Conservation (phyloP, 2,113 vertebrate genomes). For the Poecile atricapillus region DNA sequence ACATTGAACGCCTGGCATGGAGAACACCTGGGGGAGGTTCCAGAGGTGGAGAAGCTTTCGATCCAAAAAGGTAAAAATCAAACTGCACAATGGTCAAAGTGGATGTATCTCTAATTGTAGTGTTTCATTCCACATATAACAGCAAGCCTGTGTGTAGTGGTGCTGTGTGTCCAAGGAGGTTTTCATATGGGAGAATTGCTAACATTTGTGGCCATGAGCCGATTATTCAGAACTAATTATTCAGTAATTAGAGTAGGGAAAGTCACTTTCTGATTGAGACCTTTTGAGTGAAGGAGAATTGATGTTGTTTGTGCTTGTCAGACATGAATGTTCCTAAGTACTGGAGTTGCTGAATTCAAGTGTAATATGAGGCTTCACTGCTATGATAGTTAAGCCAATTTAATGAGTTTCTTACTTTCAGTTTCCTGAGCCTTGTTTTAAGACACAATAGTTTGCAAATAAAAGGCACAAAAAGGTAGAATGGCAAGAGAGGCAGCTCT, state of each 20-base stretch:
- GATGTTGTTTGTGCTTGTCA: neutral
- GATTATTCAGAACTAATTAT: neutral
- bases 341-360: neutral
- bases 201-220: neutral
- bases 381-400: neutral
- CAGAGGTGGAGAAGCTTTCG: slow-evolving; percentile 96
- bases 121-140: neutral
- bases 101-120: neutral
- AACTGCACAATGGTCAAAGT: neutral
- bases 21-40: slow-evolving; percentile 97
- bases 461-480: neutral
- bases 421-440: neutral
- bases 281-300: neutral
- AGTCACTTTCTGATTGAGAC: neutral
- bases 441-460: neutral
- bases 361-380: neutral
- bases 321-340: neutral
- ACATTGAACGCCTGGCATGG: slow-evolving; percentile 97
- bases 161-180: neutral
- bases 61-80: slow-evolving; percentile 91
- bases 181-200: neutral
- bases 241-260: neutral
- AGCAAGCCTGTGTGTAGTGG: neutral
- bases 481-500: neutral
- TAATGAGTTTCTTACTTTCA: neutral